A percentile compares a stretch with the other conserved stretches of the same genome.
These are phyloP conservation scores for Spondyliosoma cantharus DNA, from an alignment of 2,797 vertebrate genomes.

Conservation along the genomic window DNA sequence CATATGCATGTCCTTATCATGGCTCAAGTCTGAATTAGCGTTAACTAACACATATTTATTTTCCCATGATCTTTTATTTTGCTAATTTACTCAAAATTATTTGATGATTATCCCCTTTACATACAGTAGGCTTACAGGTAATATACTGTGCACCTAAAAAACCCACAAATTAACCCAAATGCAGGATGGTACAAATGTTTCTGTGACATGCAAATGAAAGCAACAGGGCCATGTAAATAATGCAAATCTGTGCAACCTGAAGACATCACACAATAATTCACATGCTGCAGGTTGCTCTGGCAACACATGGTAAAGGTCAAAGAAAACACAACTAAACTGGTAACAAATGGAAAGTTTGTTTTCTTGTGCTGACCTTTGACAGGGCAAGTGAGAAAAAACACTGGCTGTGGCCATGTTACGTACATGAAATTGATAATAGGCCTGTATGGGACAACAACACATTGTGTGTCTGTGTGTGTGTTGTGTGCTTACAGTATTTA, in stretches of 20 bases:
- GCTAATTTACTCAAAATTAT: not conserved
- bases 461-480: not conserved
- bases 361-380: constrained; percentile 8
- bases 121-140: not conserved
- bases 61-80: not conserved
- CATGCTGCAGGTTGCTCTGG: constrained; percentile 26
- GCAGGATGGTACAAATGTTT: constrained; percentile 1
- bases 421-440: not conserved
- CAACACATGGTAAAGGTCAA: constrained; percentile 24
- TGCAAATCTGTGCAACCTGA: constrained; percentile 8
- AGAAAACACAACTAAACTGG: constrained; percentile 4
- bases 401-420: not conserved
- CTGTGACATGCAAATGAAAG: not conserved
- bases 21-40: constrained; percentile 9
- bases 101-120: not conserved
- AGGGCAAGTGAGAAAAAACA: not conserved
- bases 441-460: not conserved
- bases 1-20: constrained; percentile 7
- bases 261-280: not conserved
- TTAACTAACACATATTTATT: not conserved
- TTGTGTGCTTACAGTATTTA: constrained; percentile 10
- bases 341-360: not conserved
- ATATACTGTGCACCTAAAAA: no score
- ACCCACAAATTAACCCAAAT: not conserved
- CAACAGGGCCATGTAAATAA: not conserved